A percentile compares a stretch with the other conserved stretches of the same genome.
Evolutionary conservation across 2,113 vertebrate genomes (phyloP).

Genomic region (Pipra filicauda): DNA sequence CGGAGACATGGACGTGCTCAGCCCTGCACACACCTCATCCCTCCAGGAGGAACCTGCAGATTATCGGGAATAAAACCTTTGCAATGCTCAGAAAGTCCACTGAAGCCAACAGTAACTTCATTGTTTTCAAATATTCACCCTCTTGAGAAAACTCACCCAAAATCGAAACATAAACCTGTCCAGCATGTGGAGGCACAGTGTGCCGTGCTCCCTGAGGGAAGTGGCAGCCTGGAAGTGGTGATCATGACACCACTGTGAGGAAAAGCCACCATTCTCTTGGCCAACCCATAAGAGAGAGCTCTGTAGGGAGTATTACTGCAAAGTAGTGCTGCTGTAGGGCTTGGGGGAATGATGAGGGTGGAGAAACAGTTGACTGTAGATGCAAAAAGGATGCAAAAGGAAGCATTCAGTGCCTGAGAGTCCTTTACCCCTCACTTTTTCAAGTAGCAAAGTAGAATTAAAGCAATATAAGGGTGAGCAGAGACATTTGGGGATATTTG

Average conservation of each 20-base stretch:
- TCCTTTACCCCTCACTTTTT: background rate
- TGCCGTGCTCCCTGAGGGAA: background rate
- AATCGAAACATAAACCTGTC: background rate
- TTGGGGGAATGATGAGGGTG: background rate
- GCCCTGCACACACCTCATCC: background rate
- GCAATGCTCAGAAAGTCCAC: background rate
- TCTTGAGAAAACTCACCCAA: background rate
- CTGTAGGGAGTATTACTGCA: background rate
- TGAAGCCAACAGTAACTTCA: background rate
- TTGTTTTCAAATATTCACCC: background rate
- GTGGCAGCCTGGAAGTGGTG: background rate
- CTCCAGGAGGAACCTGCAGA: background rate
- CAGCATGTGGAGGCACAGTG: background rate
- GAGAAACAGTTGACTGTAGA: background rate
- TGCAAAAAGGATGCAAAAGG: background rate
- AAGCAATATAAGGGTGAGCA: background rate
- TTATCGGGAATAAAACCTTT: background rate
- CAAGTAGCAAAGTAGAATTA: background rate
- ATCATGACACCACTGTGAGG: fast-evolving
- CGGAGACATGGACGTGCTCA: background rate
- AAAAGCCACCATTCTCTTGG: background rate
- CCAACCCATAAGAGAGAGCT: background rate
- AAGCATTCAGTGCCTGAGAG: background rate
- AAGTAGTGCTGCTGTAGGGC: background rate
- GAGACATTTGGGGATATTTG: background rate